A percentile compares a stretch with the other conserved stretches of the same genome.
phyloP scores from a whole-genome alignment of 30 jellyfish, hydroid and myxozoan genomes.

The Chrysaora quinquecirrha region DNA sequence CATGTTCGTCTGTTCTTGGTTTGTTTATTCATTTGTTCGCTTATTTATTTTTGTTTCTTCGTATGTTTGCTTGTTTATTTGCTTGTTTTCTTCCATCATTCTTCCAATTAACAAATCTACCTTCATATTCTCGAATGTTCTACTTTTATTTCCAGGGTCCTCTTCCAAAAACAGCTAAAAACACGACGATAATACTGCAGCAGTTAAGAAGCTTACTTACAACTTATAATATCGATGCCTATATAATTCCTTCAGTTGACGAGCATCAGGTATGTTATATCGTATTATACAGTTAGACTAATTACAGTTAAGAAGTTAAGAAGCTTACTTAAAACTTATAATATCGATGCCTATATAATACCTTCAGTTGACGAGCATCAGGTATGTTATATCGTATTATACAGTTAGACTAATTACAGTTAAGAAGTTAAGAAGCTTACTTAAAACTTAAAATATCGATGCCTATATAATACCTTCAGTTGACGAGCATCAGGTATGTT shows the following conservation, averaged over 20 bases:
- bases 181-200: constrained; percentile 56
- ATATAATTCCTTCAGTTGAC: constrained; percentile 82
- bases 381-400: too few species aligned
- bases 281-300: too few species aligned
- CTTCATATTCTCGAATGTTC: background rate
- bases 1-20: background rate
- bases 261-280: constrained; percentile 88
- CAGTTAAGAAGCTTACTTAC: constrained; percentile 38
- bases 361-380: constrained; percentile 91
- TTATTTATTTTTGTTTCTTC: background rate
- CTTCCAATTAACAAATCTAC: background rate
- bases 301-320: constrained; percentile 50
- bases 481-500: constrained; percentile 87
- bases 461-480: constrained; percentile 85
- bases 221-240: constrained; percentile 54
- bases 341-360: constrained; percentile 67
- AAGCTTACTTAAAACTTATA: constrained; percentile 18
- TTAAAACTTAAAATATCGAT: constrained; percentile 33
- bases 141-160: constrained; percentile 62
- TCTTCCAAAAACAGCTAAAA: constrained; percentile 72
- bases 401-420: too few species aligned
- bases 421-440: constrained; percentile 35
- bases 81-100: background rate
- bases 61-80: too few species aligned
- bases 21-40: too few species aligned